These are phyloP conservation scores for Cephus runcator DNA, from an alignment of 2,888 invertebrate genomes.

Conservation along the genomic window DNA sequence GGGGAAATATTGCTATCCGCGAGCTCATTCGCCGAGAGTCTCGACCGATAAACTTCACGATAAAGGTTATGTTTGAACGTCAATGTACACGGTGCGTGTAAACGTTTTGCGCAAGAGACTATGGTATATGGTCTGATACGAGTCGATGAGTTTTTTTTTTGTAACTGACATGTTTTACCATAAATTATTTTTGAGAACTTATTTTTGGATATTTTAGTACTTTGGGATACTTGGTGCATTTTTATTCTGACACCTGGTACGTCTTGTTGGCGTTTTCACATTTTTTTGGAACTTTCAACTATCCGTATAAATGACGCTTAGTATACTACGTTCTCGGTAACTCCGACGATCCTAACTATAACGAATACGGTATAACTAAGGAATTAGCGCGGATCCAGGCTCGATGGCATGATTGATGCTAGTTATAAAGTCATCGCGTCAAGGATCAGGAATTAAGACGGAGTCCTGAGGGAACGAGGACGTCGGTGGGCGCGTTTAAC, in stretches of 20 bases:
- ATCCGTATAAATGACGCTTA: no score
- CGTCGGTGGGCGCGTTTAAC: slow-evolving; percentile 20
- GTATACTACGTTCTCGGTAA: not conserved
- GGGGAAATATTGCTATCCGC: not conserved
- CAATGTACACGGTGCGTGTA: not conserved
- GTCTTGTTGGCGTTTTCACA: no score
- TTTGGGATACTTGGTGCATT: no score
- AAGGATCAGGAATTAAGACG: not conserved
- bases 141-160: not conserved
- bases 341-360: not conserved
- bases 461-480: not conserved
- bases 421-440: not conserved
- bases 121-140: not conserved
- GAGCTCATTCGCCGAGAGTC: not conserved
- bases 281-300: not conserved
- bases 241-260: no score
- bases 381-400: not conserved
- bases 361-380: not conserved
- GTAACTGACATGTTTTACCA: not conserved
- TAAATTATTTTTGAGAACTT: not conserved
- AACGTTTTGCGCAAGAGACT: not conserved
- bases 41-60: not conserved
- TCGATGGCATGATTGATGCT: not conserved
- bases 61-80: not conserved
- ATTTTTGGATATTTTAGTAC: no score